Evolutionary conservation across 92 coral and sea anemone species (phyloP).

Genomic region (Actinostola sp.): DNA sequence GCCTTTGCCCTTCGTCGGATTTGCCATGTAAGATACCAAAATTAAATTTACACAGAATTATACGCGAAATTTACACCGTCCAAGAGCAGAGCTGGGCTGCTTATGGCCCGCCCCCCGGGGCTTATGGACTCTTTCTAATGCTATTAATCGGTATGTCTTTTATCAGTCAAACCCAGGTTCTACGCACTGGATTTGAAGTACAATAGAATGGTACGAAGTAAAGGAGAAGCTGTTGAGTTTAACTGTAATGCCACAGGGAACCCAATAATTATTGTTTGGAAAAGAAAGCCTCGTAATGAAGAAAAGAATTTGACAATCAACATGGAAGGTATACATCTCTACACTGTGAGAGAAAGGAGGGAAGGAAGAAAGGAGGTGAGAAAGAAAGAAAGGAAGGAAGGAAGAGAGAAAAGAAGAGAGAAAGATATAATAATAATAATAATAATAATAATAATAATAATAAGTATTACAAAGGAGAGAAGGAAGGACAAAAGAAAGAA

Average conservation of each 20-base stretch:
- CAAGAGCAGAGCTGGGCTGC: no score
- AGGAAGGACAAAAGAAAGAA: neutral
- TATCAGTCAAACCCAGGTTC: conserved; percentile 46
- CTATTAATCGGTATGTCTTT: neutral
- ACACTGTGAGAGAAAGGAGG: neutral
- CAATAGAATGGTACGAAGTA: conserved; percentile 46
- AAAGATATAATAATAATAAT: neutral
- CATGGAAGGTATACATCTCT: conserved; percentile 10
- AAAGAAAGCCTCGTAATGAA: conserved; percentile 30
- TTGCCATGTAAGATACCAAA: no score
- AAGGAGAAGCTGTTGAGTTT: conserved; percentile 51
- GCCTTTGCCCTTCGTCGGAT: no score
- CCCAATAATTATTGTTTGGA: conserved; percentile 78
- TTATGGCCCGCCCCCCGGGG: no score
- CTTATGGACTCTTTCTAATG: no score
- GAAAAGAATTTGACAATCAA: neutral
- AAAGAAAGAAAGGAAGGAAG: neutral
- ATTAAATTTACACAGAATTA: no score
- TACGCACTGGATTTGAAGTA: conserved; percentile 17
- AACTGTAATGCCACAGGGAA: conserved; percentile 69
- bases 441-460: no score
- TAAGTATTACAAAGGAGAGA: neutral
- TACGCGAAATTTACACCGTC: no score
- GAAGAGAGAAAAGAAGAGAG: neutral
- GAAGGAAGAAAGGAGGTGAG: neutral